Conservation (phyloP, 2,888 invertebrate species). For the Harpalus rubripes region DNA sequence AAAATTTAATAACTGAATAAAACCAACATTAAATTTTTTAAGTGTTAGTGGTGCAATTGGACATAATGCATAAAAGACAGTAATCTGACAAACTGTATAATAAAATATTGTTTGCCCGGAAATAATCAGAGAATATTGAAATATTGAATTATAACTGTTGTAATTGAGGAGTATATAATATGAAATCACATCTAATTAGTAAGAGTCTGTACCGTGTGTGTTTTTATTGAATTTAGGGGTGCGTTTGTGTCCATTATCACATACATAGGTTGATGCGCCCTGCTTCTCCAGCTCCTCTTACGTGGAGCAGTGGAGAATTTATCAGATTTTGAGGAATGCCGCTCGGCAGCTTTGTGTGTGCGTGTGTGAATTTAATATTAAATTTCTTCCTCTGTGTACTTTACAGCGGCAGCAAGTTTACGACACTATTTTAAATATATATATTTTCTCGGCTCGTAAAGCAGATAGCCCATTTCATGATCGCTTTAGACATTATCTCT, state of each 20-base stretch:
- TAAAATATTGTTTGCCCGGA: too few relatives aligned
- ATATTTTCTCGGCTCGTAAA: constrained; percentile 36
- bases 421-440: constrained; percentile 54
- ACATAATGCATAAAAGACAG: too few relatives aligned
- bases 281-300: too few relatives aligned
- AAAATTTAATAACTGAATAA: too few relatives aligned
- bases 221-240: neutral
- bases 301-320: constrained; percentile 7
- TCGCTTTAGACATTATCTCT: constrained; percentile 47
- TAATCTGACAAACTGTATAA: too few relatives aligned
- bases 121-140: too few relatives aligned
- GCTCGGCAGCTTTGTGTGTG: constrained; percentile 21
- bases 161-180: too few relatives aligned
- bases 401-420: constrained; percentile 16
- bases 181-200: too few relatives aligned
- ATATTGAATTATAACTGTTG: too few relatives aligned
- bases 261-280: neutral
- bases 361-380: constrained; percentile 46
- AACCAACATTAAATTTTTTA: too few relatives aligned
- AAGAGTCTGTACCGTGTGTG: neutral
- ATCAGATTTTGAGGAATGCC: constrained; percentile 36
- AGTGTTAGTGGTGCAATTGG: too few relatives aligned
- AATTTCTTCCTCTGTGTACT: constrained; percentile 39
- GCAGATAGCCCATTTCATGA: constrained; percentile 37
- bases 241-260: neutral